Evolutionary conservation across 2,113 vertebrate species (phyloP).

Genomic region (Poeciliopsis occidentalis): DNA sequence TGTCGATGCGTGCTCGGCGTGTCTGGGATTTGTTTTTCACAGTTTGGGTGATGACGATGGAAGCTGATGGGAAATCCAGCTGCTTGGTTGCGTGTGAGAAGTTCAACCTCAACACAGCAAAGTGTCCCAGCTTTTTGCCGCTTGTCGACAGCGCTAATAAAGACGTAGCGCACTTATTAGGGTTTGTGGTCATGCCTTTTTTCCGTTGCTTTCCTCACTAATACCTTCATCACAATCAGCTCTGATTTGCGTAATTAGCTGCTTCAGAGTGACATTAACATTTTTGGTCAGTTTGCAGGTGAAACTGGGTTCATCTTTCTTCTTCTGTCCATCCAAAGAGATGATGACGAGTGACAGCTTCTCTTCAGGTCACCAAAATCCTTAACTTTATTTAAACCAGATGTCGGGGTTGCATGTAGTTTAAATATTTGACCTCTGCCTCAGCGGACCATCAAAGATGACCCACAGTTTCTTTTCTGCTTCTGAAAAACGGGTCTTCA

Average conservation of each 20-base stretch:
- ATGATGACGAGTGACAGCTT: not conserved
- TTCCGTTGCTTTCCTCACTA: not conserved
- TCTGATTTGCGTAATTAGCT: not conserved
- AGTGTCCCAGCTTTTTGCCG: slow-evolving; percentile 37
- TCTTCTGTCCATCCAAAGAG: slow-evolving; percentile 6
- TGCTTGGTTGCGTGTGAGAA: slow-evolving; percentile 58
- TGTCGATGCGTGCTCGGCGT: slow-evolving; percentile 47
- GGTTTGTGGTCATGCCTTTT: not conserved
- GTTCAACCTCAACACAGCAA: slow-evolving; percentile 48
- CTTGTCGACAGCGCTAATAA: slow-evolving; percentile 3
- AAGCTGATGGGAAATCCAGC: slow-evolving; percentile 77
- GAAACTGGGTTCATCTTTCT: not conserved
- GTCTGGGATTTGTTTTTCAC: slow-evolving; percentile 80
- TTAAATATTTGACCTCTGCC: slow-evolving; percentile 55
- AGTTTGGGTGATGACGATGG: slow-evolving; percentile 73
- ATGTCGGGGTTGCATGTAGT: slow-evolving; percentile 46
- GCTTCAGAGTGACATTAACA: not conserved
- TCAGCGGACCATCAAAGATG: slow-evolving; percentile 25
- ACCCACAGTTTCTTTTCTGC: not conserved
- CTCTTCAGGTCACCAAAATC: not conserved
- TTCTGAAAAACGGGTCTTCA: slow-evolving; percentile 12
- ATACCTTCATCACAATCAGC: not conserved
- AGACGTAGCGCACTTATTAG: slow-evolving; percentile 5
- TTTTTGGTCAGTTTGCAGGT: slow-evolving; percentile 2
- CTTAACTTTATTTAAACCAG: slow-evolving; percentile 36